A percentile compares a stretch with the other conserved stretches of the same genome.
These are phyloP conservation scores for Creontiades dilutus DNA, from an alignment of 2,888 invertebrate species.

Conservation along the genomic window DNA sequence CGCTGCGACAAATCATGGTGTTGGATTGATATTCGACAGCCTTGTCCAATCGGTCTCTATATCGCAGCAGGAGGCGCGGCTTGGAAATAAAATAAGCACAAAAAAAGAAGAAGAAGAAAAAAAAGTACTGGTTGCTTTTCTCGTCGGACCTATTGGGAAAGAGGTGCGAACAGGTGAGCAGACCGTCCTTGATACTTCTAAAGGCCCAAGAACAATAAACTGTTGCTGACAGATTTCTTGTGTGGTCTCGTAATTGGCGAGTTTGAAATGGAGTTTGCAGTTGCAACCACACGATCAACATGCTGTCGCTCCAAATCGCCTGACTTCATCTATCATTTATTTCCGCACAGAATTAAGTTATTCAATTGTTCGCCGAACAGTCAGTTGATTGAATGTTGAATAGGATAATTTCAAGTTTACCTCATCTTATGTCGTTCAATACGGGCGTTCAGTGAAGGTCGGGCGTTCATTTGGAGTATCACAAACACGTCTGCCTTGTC, in stretches of 20 bases:
- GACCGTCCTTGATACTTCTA: neutral
- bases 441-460: no score
- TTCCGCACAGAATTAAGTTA: no score
- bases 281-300: neutral
- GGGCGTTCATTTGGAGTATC: no score
- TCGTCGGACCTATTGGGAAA: constrained; percentile 13
- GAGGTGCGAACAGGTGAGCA: constrained; percentile 15
- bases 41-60: constrained; percentile 38
- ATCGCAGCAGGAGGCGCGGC: constrained; percentile 23
- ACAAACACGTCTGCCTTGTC: no score
- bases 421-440: no score
- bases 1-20: constrained; percentile 30
- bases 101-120: neutral
- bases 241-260: neutral
- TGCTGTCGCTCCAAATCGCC: no score
- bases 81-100: constrained; percentile 6
- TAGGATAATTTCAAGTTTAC: no score
- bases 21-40: constrained; percentile 45
- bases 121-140: neutral
- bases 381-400: no score
- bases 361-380: no score
- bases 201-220: neutral
- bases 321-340: no score
- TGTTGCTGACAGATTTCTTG: neutral
- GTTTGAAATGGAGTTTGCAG: neutral